Evolutionary conservation across 2,113 vertebrate genomes (phyloP), one percentile per base, ranked within the genome.

Genomic region (Cricetomys ansorgei): DNA sequence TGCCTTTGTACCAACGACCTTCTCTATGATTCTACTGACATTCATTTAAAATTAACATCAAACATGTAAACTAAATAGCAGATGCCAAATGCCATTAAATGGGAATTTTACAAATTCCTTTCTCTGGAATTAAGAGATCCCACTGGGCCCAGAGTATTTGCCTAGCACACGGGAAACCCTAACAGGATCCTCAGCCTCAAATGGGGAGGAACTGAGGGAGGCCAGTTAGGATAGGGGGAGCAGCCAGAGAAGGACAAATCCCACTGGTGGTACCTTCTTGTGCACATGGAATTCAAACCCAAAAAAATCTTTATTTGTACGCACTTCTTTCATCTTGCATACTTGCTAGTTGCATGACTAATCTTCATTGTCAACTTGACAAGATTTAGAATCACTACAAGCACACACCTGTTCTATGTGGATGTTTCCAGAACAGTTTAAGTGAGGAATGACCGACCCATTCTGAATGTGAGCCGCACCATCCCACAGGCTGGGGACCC

Each of bases 11-110:
- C 31, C n/a, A 70, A 27, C 53, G 64, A 91, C 31, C 31, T 31
- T 27, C 93, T 94, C 90, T 64, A 88, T 48, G 17, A 31, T 80
- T 59, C 53, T 92, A 65, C n/a, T 75, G 88, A 94, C 10, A 67
- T 57, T 21, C 64, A 80, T 50, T 89, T 89, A 92, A 94, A 95
- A 62, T 34, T 79, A 57, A 62, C 53, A 73, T 70, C 77, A 93
- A 89, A 48, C 8, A 85, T 79, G 9, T 29, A 69, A 96, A 95
- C 96, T 77, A 89, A 93, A 50, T 70, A 80, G 90, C 5, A 76
- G 65, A 91, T 64, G 50, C 11, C 48, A 85, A 53, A 76, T 5
- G 45, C 37, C 72, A 91, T 75, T 79, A 88, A 95, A 53, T 2
- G 40, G 2, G 40, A 92, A 83, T 55, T 93, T 55, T 53, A 93